phyloP scores from a whole-genome alignment of 2,888 invertebrate species.

The Bruchidius siliquastri region DNA sequence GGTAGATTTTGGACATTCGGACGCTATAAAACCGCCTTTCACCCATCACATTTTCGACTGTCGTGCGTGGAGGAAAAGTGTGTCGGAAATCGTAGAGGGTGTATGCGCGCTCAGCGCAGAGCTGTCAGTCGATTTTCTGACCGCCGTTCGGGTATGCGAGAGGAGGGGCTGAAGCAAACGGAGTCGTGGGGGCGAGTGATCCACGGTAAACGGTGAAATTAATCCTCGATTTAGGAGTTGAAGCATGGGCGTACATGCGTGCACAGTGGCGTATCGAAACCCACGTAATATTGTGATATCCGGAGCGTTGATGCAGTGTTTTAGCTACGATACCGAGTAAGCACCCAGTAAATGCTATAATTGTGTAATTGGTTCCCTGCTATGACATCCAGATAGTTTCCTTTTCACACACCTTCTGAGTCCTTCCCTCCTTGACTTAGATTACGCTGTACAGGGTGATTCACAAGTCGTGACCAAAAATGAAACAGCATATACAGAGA shows the following conservation, averaged over 20 bases:
- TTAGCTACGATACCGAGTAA: too few species aligned
- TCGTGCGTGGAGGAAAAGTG: not conserved
- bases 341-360: too few species aligned
- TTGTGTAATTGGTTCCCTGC: too few species aligned
- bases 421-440: too few species aligned
- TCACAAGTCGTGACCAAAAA: too few species aligned
- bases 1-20: not conserved
- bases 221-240: not conserved
- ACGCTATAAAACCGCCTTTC: not conserved
- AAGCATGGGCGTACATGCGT: not conserved
- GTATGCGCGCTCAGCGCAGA: not conserved
- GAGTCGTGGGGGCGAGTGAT: not conserved
- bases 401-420: too few species aligned
- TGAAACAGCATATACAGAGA: too few species aligned
- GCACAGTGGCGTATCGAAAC: not conserved
- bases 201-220: not conserved
- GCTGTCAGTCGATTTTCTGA: constrained; percentile 31
- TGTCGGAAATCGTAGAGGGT: not conserved
- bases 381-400: too few species aligned
- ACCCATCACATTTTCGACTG: not conserved
- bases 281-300: too few species aligned
- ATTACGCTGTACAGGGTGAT: too few species aligned
- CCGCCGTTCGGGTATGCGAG: constrained; percentile 24
- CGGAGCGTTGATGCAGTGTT: too few species aligned
- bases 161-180: constrained; percentile 10